Evolutionary conservation across 2,113 vertebrate species (phyloP), one percentile per base, ranked within the genome.

Genomic region (Coptodon bakossiorum): DNA sequence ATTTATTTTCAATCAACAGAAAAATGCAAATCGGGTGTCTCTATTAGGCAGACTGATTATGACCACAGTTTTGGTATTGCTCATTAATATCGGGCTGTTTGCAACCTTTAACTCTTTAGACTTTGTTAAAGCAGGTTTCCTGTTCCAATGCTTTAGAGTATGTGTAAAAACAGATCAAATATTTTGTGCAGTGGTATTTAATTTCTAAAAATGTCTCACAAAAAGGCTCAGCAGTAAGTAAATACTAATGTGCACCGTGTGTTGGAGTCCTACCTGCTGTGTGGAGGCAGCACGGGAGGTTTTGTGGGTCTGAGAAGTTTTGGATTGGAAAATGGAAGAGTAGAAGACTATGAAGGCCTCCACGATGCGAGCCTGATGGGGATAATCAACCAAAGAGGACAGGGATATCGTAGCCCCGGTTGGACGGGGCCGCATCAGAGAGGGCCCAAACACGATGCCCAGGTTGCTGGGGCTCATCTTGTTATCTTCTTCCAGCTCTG

Each of bases 341-440:
- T 98, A 99, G 96, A 98, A 98, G 91, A 98, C 95, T 5, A 99
- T 97, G 86, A 99, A 96, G 0, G 97, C 96, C 94, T 99, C 98
- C 1, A 99, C 94, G 8, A 99, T 95, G 29, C 98, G 97, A 4
- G 98, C 98, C 92, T 99, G 99, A 89, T 98, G 98, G 1, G 98
- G 99, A 85, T 99, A 99, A 84, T 99, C 99, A 1, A 99, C 98
- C 93, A 99, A 95, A 0, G 98, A 99, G 19, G 99, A 99, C 63
- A 99, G 95, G 5, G 99, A 99, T 54, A 99, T 96, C 0, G 98
- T 99, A 93, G 98, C 98, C 0, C 98, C 97, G 0, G 97, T 98
- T n/a, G 98, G 99, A 45, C 98, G 96, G 0, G 99, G 98, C 1
- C 98, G 97, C 96, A 99, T 98, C 93, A 99, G 93, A 0, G 98